Percentiles rank a stretch among this genome's conserved stretches.
phyloP scores from a whole-genome alignment of 1,140 invertebrate genomes.

The Drosophila nigromelanica region DNA sequence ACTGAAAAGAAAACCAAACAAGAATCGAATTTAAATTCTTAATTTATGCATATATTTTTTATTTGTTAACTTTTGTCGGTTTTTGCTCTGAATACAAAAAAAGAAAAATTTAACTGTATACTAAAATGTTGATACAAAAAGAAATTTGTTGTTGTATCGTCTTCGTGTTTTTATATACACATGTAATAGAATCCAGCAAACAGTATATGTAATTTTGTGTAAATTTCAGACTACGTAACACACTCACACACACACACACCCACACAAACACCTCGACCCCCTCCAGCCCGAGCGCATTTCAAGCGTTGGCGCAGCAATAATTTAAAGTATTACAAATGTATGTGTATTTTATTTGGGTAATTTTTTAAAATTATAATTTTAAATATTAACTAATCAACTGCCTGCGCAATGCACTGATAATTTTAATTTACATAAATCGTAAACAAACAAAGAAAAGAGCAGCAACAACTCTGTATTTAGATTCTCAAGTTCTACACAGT shows the following conservation, averaged over 20 bases:
- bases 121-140: conserved; percentile 25
- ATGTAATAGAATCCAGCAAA: conserved; percentile 32
- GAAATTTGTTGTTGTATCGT: conserved; percentile 36
- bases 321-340: conserved; percentile 42
- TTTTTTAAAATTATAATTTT: conserved; percentile 51
- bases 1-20: conserved; percentile 48
- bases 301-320: conserved; percentile 44
- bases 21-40: conserved; percentile 64
- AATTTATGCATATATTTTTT: conserved; percentile 4
- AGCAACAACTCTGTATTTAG: conserved; percentile 54
- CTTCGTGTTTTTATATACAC: conserved; percentile 50
- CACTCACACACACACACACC: background rate
- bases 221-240: conserved; percentile 16
- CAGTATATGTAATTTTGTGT: no score
- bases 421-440: conserved; percentile 72
- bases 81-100: conserved; percentile 30
- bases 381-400: conserved; percentile 68
- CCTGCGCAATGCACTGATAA: conserved; percentile 82
- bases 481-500: conserved; percentile 56
- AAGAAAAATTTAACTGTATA: conserved; percentile 2
- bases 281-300: conserved; percentile 69
- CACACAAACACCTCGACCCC: background rate
- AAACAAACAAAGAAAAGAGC: conserved; percentile 15
- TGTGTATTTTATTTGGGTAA: conserved; percentile 36
- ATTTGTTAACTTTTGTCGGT: conserved; percentile 44